Percentiles rank a stretch among this genome's conserved stretches.
phyloP scores from a whole-genome alignment of 1,140 invertebrate species.

The Leucophenga varia region DNA sequence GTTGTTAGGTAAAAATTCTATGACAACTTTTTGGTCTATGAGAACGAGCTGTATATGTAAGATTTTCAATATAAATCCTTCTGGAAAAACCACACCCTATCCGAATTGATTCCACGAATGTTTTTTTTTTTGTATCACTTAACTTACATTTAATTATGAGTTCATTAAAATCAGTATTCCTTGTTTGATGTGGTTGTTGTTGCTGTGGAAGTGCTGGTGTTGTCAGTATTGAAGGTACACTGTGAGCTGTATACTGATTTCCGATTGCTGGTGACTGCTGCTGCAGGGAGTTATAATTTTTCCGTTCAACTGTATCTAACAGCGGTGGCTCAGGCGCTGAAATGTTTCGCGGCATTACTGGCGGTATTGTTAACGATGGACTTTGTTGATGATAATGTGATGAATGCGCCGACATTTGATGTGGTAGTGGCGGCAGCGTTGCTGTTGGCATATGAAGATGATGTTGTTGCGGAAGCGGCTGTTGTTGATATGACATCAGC shows the following conservation, averaged over 20 bases:
- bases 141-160: slow-evolving; percentile 47
- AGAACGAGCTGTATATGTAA: slow-evolving; percentile 4
- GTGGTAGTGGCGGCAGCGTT: slow-evolving; percentile 42
- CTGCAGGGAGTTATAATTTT: too few relatives aligned
- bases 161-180: slow-evolving; percentile 11
- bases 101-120: too few relatives aligned
- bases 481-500: slow-evolving; percentile 44
- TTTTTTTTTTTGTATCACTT: slow-evolving; percentile 21
- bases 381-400: too few relatives aligned
- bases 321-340: too few relatives aligned
- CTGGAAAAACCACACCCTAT: too few relatives aligned
- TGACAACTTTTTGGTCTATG: slow-evolving; percentile 2
- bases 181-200: too few relatives aligned
- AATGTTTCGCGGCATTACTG: too few relatives aligned
- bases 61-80: slow-evolving; percentile 8
- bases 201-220: too few relatives aligned
- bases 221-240: too few relatives aligned
- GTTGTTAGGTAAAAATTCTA: slow-evolving; percentile 12
- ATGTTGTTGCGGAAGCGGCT: slow-evolving; percentile 20
- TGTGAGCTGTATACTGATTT: slow-evolving; percentile 18
- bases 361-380: too few relatives aligned
- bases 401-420: too few relatives aligned
- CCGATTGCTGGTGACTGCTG: slow-evolving; percentile 34
- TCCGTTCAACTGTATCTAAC: too few relatives aligned
- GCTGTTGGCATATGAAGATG: slow-evolving; percentile 24